Evolutionary conservation across 2,888 invertebrate species (phyloP).

Genomic region (Euproctis similis): DNA sequence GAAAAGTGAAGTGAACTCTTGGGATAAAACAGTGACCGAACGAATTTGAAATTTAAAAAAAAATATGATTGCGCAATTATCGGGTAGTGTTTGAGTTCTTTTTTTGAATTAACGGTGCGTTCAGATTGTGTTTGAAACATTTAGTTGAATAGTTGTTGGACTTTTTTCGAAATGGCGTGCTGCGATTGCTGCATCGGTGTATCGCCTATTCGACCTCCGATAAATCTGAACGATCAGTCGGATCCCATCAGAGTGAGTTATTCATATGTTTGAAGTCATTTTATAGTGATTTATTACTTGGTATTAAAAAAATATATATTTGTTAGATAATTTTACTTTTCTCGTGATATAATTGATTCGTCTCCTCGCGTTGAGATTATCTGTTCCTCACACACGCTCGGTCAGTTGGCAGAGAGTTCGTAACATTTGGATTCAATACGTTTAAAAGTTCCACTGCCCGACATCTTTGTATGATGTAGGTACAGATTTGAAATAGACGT

Average conservation of each 20-base stretch:
- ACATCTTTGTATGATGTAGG: slow-evolving; percentile 15
- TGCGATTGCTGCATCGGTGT: slow-evolving; percentile 81
- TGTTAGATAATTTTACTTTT: too few relatives aligned
- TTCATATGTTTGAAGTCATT: background rate
- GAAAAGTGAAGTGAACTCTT: slow-evolving; percentile 28
- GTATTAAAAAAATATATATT: too few relatives aligned
- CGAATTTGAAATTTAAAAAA: slow-evolving; percentile 19
- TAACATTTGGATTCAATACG: slow-evolving; percentile 48
- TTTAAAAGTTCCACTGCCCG: slow-evolving; percentile 37
- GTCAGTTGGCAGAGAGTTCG: slow-evolving; percentile 56
- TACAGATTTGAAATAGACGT: slow-evolving; percentile 44
- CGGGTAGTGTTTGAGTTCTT: background rate
- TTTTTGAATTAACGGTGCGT: slow-evolving; percentile 27
- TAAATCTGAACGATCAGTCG: slow-evolving; percentile 82
- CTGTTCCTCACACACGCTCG: slow-evolving; percentile 35
- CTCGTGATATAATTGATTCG: slow-evolving; percentile 15
- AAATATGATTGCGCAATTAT: slow-evolving; percentile 29
- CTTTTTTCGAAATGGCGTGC: slow-evolving; percentile 77
- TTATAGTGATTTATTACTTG: too few relatives aligned
- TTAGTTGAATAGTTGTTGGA: too few relatives aligned
- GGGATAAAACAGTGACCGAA: too few relatives aligned
- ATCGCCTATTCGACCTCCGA: slow-evolving; percentile 83
- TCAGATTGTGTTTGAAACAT: slow-evolving; percentile 38
- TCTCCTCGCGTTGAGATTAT: slow-evolving; percentile 27
- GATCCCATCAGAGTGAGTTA: slow-evolving; percentile 84